A percentile compares a stretch with the other conserved stretches of the same genome.
These are phyloP conservation scores for Chlorops oryzae DNA, from an alignment of 1,140 invertebrate species.

Conservation along the genomic window DNA sequence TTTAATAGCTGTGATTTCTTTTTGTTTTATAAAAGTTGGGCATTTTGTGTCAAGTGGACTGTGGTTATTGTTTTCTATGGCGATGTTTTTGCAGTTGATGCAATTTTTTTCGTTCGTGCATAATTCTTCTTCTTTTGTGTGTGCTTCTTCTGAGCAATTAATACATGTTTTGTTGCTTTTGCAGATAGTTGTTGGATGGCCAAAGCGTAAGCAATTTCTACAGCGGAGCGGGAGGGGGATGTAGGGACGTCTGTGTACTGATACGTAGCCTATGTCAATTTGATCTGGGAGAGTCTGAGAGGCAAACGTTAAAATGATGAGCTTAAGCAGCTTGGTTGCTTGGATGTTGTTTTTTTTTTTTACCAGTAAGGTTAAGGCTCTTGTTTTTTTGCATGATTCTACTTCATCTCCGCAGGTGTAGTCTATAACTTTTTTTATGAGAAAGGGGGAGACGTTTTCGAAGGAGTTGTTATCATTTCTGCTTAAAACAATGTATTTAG, in stretches of 20 bases:
- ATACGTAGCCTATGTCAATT: not conserved
- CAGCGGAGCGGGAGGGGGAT: slow-evolving; percentile 1
- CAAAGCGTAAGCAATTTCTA: slow-evolving; percentile 9
- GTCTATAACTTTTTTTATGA: no score
- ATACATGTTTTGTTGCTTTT: slow-evolving; percentile 8
- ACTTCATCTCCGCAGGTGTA: no score
- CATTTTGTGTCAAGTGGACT: slow-evolving; percentile 15
- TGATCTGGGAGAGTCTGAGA: not conserved
- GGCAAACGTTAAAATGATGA: not conserved
- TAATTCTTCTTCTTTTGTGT: no score
- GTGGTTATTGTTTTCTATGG: slow-evolving; percentile 5
- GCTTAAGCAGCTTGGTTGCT: no score
- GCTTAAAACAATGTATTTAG: no score
- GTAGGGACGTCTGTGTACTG: not conserved
- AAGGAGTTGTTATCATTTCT: no score
- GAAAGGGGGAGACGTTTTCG: no score
- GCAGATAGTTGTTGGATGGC: slow-evolving; percentile 8
- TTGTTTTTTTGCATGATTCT: no score
- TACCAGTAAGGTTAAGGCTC: no score
- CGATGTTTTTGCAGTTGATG: slow-evolving; percentile 13
- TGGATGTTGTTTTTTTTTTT: no score
- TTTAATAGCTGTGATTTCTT: slow-evolving; percentile 9
- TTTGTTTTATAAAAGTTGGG: slow-evolving; percentile 7
- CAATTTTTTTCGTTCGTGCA: no score
- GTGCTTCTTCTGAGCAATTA: no score